Evolutionary conservation across 2,888 invertebrate genomes (phyloP).

Genomic region (Drosophila mimetica): DNA sequence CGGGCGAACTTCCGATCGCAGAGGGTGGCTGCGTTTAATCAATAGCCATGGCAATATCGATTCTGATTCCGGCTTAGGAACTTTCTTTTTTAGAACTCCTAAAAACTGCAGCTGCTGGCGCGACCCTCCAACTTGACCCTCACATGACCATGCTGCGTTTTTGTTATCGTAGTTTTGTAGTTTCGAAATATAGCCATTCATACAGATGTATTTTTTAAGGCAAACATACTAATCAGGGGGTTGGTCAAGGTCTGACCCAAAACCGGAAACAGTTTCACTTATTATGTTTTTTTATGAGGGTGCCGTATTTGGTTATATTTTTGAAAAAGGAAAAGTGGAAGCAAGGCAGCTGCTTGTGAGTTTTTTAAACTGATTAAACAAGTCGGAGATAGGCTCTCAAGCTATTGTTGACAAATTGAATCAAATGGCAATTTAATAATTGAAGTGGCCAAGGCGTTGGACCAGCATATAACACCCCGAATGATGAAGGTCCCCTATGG

Average conservation of each 20-base stretch:
- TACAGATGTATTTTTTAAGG: constrained; percentile 57
- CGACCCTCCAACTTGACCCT: constrained; percentile 70
- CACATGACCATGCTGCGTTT: constrained; percentile 62
- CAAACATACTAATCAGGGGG: constrained; percentile 76
- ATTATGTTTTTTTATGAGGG: constrained; percentile 65
- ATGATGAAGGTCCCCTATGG: constrained; percentile 60
- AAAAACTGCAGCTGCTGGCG: constrained; percentile 66
- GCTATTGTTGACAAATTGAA: constrained; percentile 73
- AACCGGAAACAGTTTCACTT: constrained; percentile 56
- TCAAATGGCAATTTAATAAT: constrained; percentile 69
- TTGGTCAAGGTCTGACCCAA: constrained; percentile 37
- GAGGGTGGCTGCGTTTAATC: constrained; percentile 55
- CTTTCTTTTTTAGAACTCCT: constrained; percentile 49
- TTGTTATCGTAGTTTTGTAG: constrained; percentile 35
- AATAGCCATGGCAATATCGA: constrained; percentile 40
- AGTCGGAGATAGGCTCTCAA: constrained; percentile 20
- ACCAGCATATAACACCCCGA: constrained; percentile 64
- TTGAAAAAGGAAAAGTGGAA: constrained; percentile 5
- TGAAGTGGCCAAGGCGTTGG: constrained; percentile 60
- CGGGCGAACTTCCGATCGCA: background rate
- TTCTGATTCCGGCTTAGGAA: constrained; percentile 12
- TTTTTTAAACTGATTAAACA: constrained; percentile 20
- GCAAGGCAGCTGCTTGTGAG: constrained; percentile 42
- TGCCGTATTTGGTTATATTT: constrained; percentile 36
- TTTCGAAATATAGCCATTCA: constrained; percentile 11